Base-by-base conservation (phyloP, 2,888 invertebrate genomes). In the Heliconius charithonia region DNA sequence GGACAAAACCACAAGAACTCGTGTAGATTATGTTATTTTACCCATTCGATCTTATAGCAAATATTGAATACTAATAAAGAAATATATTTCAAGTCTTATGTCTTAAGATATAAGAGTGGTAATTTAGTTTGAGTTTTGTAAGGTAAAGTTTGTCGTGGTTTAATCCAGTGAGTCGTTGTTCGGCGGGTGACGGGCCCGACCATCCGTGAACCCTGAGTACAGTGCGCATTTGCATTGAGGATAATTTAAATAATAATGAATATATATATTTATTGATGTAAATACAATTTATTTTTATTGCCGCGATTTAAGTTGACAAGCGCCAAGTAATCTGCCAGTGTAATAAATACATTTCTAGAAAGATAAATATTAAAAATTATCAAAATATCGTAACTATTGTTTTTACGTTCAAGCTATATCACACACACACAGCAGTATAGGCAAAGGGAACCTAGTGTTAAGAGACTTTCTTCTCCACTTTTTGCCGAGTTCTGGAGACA, bases 181-280 rank as follows among this genome's bases (percentile, higher is more conserved):
- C 88, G 86, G 72, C 83, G 85, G 88, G 87, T 91, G 92, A 91
- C 90, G 91, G 88, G 86, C 89, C 84, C 89, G 89, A 87, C 90
- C 91, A 90, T 90, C 90, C 91, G 89, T 91, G 89, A 90, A 89
- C 86, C 32, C 84, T 83, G 74, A 78, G 91, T 91, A 92, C 88
- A 81, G 91, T 90, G 85, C 84, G 88, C 90, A 89, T 62, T 19
- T 75, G 51, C 51, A 51, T 51, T 22, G 51, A 22, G 0, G 51
- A 51, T 22, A 3, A 51, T 51, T 22, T 22, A 7, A 51, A 51
- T 51, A 7, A 51, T 41, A 41, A 41, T n/a, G 32, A 19, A 41
- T 51, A 51, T 51, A 19, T 51, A 51, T 51, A 51, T 56, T 10
- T 10, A 56, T 22, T 22, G 9, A n/a, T 56, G n/a, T 56, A 10